Base-by-base conservation (phyloP, 37 sponge, comb jelly and placozoan genomes). In the Bolinopsis microptera region DNA sequence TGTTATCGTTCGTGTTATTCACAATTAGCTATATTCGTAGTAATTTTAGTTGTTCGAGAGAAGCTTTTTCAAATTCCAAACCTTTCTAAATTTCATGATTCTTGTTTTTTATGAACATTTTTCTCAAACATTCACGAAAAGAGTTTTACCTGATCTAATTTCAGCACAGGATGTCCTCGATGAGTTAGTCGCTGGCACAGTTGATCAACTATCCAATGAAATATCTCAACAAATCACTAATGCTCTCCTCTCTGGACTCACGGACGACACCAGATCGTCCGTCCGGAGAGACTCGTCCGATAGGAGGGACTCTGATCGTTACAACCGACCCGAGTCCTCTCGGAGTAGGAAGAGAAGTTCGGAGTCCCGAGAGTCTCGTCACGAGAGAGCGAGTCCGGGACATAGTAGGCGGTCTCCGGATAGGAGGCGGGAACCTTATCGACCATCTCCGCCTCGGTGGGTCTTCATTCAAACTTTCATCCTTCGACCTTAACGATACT, bases 181-280 rank as follows among this genome's bases (percentile, higher is more conserved):
- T 77, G 80, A 77, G 32, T 86, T 86, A 86, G 90, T 86, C 25
- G 90, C 90, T 8, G 90, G 90, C 2, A 86, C 80, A 77, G 80
- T 77, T 32, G 32, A 77, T 18, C 80, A 77, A 32, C 37, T 77
- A 21, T 77, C 80, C 80, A 77, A 35, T 77, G 80, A 77, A 32
- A 77, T 77, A 22, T 35, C 80, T 9, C 33, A 77, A 32, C 80
- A 77, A 34, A 77, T 77, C 22, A 77, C 80, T 3, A 27, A 77
- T 9, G 80, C 80, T 22, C 80, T 77, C 18, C 35, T 77, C 1
- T 77, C 80, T 34, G 80, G 80, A 13, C 27, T 77, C 3, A 32
- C 61, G 5, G 61, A 48, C 61, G 61, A 48, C 13, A 13, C 61
- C 61, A 5, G 61, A 13, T 48, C 61, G 13, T 48, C 61, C 61